phyloP scores from a whole-genome alignment of 2,113 vertebrate species.

The Lepisosteus osseus region DNA sequence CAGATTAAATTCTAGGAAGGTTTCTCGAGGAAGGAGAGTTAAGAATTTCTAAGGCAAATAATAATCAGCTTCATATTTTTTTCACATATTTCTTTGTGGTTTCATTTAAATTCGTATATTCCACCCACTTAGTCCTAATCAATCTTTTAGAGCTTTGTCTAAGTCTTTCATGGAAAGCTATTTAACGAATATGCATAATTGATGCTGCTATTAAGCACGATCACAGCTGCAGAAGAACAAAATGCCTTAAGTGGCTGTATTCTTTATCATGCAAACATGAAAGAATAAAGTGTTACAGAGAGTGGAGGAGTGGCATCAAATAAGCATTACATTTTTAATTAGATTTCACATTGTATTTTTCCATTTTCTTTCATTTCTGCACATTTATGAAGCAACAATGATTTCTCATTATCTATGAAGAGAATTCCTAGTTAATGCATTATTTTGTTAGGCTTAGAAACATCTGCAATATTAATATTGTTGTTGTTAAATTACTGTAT shows the following conservation, averaged over 20 bases:
- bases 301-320: background rate
- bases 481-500: too few relatives aligned
- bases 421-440: too few relatives aligned
- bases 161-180: background rate
- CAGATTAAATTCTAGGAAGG: too few relatives aligned
- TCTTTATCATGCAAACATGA: background rate
- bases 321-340: background rate
- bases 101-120: background rate
- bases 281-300: background rate
- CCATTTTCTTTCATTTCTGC: too few relatives aligned
- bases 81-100: background rate
- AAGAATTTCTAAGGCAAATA: background rate
- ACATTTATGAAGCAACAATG: too few relatives aligned
- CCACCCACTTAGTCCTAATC: background rate
- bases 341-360: too few relatives aligned
- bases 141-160: constrained; percentile 11
- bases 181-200: constrained; percentile 22
- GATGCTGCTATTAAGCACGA: constrained; percentile 16
- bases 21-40: too few relatives aligned
- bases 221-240: constrained; percentile 10
- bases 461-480: too few relatives aligned
- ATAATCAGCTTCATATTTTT: background rate
- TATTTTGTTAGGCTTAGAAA: too few relatives aligned
- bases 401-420: too few relatives aligned
- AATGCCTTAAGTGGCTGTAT: background rate